A percentile compares a stretch with the other conserved stretches of the same genome.
phyloP scores from a whole-genome alignment of 2,888 invertebrate species.

The Hypena proboscidalis region DNA sequence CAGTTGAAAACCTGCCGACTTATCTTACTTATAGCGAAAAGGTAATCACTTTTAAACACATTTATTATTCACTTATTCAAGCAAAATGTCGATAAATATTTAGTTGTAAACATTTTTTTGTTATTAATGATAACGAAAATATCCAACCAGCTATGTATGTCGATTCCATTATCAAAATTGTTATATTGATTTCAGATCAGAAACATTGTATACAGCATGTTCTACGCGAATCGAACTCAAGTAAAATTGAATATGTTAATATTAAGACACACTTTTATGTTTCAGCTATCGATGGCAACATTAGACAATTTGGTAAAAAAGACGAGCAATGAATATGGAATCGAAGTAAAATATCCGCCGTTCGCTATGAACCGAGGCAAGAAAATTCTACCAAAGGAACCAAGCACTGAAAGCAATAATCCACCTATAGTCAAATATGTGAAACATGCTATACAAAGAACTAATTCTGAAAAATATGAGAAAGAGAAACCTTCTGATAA shows the following conservation, averaged over 20 bases:
- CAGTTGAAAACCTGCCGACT: constrained; percentile 90
- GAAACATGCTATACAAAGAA: constrained; percentile 59
- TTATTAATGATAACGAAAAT: no score
- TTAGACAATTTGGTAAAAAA: constrained; percentile 82
- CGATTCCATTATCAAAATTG: constrained; percentile 6
- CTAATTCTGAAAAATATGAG: constrained; percentile 65
- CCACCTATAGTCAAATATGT: constrained; percentile 59
- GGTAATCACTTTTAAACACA: no score
- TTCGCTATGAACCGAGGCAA: constrained; percentile 49
- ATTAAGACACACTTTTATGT: constrained; percentile 26
- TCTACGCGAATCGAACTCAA: no score
- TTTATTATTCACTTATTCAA: no score
- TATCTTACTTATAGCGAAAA: constrained; percentile 89
- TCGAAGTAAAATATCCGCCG: constrained; percentile 57
- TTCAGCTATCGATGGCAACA: constrained; percentile 87
- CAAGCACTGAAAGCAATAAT: constrained; percentile 50
- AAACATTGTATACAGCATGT: no score
- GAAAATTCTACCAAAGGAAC: constrained; percentile 28
- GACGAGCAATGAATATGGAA: constrained; percentile 54
- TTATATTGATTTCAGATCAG: constrained; percentile 2
- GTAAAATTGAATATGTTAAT: background rate
- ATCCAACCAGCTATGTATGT: no score
- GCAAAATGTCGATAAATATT: no score
- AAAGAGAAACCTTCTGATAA: constrained; percentile 52
- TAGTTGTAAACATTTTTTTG: no score